Conservation (phyloP, 2,888 invertebrate species). For the Acleris laterana region DNA sequence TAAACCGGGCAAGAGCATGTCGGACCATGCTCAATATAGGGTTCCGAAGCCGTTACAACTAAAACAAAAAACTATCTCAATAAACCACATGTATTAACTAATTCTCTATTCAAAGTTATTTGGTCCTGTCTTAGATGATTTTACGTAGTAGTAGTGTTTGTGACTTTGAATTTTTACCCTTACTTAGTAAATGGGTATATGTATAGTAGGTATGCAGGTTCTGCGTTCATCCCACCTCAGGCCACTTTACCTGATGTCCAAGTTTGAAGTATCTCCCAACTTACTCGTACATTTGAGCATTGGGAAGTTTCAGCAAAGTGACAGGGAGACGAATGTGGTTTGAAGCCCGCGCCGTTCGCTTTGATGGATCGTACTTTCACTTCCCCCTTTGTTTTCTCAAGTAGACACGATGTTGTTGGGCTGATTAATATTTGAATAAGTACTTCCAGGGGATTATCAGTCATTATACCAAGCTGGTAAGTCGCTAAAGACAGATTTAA, state of each 20-base stretch:
- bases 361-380: conserved; percentile 35
- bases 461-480: not conserved
- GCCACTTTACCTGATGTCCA: conserved; percentile 21
- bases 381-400: conserved; percentile 20
- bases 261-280: conserved; percentile 27
- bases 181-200: too few species aligned
- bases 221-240: not conserved
- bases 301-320: conserved; percentile 28
- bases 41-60: too few species aligned
- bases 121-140: too few species aligned
- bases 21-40: too few species aligned
- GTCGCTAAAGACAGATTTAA: too few species aligned
- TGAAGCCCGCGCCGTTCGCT: conserved; percentile 21
- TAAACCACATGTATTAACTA: too few species aligned
- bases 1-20: too few species aligned
- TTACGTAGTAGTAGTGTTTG: too few species aligned
- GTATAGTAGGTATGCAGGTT: not conserved
- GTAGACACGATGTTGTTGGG: conserved; percentile 26
- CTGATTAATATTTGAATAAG: conserved; percentile 25
- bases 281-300: conserved; percentile 17
- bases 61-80: too few species aligned
- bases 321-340: conserved; percentile 35
- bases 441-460: conserved; percentile 11
- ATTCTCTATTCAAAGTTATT: too few species aligned
- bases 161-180: too few species aligned